A percentile compares a stretch with the other conserved stretches of the same genome.
phyloP scores from a whole-genome alignment of 2,888 invertebrate species.

The Aleiodes leptofemur region DNA sequence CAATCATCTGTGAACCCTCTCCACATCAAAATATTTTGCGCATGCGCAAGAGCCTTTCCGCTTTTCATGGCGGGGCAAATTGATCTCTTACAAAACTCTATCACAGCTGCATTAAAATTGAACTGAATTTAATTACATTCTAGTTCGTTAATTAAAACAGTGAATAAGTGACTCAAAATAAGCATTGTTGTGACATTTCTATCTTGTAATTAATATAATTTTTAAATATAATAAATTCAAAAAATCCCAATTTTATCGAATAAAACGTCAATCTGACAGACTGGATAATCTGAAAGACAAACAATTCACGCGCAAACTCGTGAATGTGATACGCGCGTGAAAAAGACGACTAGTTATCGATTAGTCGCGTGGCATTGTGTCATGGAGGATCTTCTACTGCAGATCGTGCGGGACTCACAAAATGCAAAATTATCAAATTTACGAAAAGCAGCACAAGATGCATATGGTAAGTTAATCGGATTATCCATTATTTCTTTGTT shows the following conservation, averaged over 20 bases:
- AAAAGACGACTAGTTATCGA: constrained; percentile 63
- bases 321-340: constrained; percentile 27
- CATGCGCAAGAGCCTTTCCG: neutral
- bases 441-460: constrained; percentile 90
- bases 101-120: constrained; percentile 2
- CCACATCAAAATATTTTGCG: too few relatives aligned
- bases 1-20: too few relatives aligned
- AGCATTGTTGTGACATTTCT: neutral
- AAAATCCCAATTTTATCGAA: neutral
- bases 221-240: neutral
- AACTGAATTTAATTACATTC: neutral
- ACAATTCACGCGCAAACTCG: constrained; percentile 37
- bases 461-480: constrained; percentile 81
- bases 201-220: neutral
- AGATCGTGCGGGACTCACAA: constrained; percentile 89
- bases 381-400: constrained; percentile 93
- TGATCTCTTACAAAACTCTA: constrained; percentile 3
- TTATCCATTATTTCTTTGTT: neutral
- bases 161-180: neutral
- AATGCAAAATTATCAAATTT: constrained; percentile 86
- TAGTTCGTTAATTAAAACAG: neutral
- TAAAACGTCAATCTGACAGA: constrained; percentile 1
- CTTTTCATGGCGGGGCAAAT: neutral
- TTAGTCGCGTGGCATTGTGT: constrained; percentile 67
- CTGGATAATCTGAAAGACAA: neutral